These are phyloP conservation scores for Anthoscopus minutus DNA, from an alignment of 2,113 vertebrate genomes.

Conservation along the genomic window DNA sequence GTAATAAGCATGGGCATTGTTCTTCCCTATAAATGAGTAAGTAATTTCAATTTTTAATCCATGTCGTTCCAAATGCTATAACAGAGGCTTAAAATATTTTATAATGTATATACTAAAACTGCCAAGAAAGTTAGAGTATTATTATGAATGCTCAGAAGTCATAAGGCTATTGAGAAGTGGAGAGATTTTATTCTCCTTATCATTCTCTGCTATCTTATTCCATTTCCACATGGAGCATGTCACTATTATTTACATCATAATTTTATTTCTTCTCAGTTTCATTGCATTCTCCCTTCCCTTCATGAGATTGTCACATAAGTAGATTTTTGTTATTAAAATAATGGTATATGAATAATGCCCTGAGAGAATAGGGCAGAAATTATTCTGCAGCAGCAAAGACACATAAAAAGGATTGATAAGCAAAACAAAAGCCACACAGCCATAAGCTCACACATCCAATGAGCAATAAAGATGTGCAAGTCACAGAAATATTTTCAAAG, in stretches of 20 bases:
- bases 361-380: neutral
- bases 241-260: neutral
- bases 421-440: neutral
- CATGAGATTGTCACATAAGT: no score
- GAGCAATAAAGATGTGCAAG: neutral
- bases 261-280: neutral
- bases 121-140: neutral
- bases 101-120: neutral
- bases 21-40: neutral
- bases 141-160: neutral
- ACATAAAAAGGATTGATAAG: accelerated
- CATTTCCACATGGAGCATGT: neutral
- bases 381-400: neutral
- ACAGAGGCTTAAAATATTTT: neutral
- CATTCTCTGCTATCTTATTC: neutral
- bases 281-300: neutral
- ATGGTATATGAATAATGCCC: neutral
- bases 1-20: neutral
- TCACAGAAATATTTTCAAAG: neutral
- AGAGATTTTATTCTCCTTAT: neutral
- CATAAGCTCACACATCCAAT: neutral
- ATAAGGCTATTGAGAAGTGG: neutral
- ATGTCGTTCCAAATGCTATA: neutral
- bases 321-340: neutral
- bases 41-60: neutral